Base-by-base conservation (phyloP, 2,797 vertebrate species). In the Halcyon badia region DNA sequence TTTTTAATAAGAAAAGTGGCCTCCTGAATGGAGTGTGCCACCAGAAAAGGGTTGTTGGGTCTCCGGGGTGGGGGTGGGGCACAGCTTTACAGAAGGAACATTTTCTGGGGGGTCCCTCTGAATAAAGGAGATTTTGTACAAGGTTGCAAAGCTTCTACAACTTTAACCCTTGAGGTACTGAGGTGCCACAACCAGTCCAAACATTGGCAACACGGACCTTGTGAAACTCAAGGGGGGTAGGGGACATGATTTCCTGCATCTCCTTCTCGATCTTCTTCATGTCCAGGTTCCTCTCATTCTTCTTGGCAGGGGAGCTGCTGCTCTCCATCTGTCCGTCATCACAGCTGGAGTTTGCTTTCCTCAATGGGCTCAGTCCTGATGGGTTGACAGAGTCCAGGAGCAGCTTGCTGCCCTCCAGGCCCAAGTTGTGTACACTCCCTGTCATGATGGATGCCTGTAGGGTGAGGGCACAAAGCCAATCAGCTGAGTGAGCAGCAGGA, bases 391-490 rank as follows among this genome's bases (percentile, higher is more conserved):
- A 95, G 92, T 99, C 98, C 70, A 97, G 88, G 18, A 98, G 97
- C 83, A 98, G 94, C 83, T 99, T 99, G 95, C 96, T 98, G 49
- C 98, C 98, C 8, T 99, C 99, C 17, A 99, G 98, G n/a, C 99
- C 99, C 94, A 99, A 96, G 69, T 97, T 99, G 80, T 99, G 99
- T 87, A 99, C 98, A 1, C 98, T 98, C 82, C 99, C 99, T 1
- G 99, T 99, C 99, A 99, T 99, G 97, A 99, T 99, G 90, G 99
- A 99, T 0, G 99, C 99, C 99, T 99, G 96, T 5, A 61, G 77
- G 95, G 64, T 4, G 3, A 94, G 35, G 79, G 42, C 90, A 94
- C 10, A 90, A 30, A 6, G 39, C 94, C 90, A 92, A 33, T 87
- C 54, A 33, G 51, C 41, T 42, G 46, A 75, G 72, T 15, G 35